These are phyloP conservation scores for Peromyscus polionotus DNA, from an alignment of 2,113 vertebrate genomes.

Conservation along the genomic window DNA sequence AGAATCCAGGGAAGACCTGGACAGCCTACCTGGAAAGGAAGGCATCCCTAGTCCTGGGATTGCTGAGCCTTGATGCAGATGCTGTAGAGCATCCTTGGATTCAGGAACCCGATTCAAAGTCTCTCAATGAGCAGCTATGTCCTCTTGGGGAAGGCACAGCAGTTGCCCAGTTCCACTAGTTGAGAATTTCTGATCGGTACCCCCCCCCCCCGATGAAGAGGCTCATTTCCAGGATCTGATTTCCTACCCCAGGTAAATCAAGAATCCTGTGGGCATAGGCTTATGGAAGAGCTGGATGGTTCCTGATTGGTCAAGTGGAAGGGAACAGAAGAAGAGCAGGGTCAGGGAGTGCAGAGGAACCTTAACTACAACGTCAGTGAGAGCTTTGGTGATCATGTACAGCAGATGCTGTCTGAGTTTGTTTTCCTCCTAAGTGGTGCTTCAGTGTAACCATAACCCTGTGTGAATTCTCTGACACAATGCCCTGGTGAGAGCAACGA, in stretches of 20 bases:
- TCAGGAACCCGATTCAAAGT: background rate
- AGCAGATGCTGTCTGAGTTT: background rate
- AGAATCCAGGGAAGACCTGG: background rate
- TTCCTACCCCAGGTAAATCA: background rate
- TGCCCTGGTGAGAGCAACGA: accelerated
- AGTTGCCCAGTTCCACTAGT: accelerated
- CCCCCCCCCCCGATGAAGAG: background rate
- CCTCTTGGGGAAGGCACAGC: background rate
- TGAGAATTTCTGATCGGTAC: background rate
- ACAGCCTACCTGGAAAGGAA: background rate
- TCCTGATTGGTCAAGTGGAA: background rate
- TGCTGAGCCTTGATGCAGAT: accelerated
- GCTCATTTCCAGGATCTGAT: background rate
- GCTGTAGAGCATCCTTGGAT: background rate
- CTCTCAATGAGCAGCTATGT: background rate
- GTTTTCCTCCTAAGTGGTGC: background rate
- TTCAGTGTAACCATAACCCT: background rate
- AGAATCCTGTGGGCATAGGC: accelerated
- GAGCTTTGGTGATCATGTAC: accelerated
- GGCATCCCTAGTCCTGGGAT: accelerated
- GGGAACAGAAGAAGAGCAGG: background rate
- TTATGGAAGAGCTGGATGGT: background rate
- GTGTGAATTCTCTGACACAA: accelerated
- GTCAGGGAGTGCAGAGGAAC: background rate
- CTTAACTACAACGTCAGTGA: accelerated